Percentiles rank a stretch among this genome's conserved stretches.
Evolutionary conservation across 2,113 vertebrate species (phyloP).

Genomic region (Neotragus moschatus): DNA sequence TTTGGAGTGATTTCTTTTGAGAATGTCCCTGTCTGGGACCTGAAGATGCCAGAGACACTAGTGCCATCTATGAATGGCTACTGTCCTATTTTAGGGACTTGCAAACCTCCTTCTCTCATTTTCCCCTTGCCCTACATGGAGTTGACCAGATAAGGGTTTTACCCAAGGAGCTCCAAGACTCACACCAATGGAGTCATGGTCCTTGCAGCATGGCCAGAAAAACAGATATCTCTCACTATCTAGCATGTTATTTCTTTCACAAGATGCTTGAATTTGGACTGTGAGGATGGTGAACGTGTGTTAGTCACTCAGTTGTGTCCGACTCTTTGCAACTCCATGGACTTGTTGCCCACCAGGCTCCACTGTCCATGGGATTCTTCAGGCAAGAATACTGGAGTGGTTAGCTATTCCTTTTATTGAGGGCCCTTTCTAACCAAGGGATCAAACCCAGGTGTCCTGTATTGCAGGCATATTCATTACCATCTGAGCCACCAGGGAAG

Average conservation of each 20-base stretch:
- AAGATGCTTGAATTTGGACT: background rate
- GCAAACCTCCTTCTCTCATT: background rate
- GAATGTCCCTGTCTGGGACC: background rate
- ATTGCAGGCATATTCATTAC: background rate
- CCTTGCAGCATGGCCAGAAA: background rate
- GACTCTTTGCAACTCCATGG: background rate
- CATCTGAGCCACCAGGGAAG: background rate
- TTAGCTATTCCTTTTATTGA: background rate
- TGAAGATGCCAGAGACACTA: background rate
- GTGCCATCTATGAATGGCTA: background rate
- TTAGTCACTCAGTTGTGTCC: background rate
- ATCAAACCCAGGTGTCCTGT: background rate
- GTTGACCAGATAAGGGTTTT: background rate
- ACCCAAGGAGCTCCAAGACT: background rate
- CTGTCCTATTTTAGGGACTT: background rate
- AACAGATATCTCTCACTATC: background rate
- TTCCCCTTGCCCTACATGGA: background rate
- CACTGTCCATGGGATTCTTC: background rate
- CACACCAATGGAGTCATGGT: background rate
- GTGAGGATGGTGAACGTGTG: background rate
- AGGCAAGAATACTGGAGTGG: background rate
- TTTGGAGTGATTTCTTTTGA: background rate
- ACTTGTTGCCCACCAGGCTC: background rate
- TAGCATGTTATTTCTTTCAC: background rate
- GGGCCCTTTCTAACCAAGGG: background rate